These are phyloP conservation scores for Acropora yongei DNA, from an alignment of 64 coral and sea anemone species.

Conservation along the genomic window DNA sequence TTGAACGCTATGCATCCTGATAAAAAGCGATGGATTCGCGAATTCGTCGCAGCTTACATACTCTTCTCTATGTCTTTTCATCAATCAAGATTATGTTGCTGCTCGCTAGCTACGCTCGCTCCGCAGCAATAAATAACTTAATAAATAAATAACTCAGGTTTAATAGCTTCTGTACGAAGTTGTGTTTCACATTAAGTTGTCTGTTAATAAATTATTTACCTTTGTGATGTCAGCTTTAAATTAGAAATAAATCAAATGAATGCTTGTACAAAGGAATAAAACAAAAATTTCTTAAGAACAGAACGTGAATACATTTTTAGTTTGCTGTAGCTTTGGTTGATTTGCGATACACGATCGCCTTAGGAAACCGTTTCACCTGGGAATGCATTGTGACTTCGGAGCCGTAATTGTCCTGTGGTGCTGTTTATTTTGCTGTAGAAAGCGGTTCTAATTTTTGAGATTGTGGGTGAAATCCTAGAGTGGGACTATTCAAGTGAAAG, in stretches of 20 bases:
- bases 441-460: too few relatives aligned
- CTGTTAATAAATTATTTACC: not conserved
- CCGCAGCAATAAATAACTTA: too few relatives aligned
- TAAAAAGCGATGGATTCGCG: too few relatives aligned
- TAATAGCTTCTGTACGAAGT: not conserved
- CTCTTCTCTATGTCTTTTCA: not conserved
- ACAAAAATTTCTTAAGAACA: not conserved
- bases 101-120: too few relatives aligned
- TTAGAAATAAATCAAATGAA: conserved; percentile 17
- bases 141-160: not conserved
- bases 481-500: not conserved
- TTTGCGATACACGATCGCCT: not conserved
- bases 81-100: not conserved
- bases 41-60: not conserved
- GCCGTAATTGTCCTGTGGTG: not conserved
- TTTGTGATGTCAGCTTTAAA: not conserved
- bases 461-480: too few relatives aligned
- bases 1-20: too few relatives aligned
- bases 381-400: not conserved
- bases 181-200: too few relatives aligned
- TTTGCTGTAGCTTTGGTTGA: too few relatives aligned
- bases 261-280: too few relatives aligned
- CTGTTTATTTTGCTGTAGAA: not conserved
- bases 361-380: too few relatives aligned
- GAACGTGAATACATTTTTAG: not conserved